Evolutionary conservation across 2,888 invertebrate species (phyloP).

Genomic region (Marronus borbonicus): DNA sequence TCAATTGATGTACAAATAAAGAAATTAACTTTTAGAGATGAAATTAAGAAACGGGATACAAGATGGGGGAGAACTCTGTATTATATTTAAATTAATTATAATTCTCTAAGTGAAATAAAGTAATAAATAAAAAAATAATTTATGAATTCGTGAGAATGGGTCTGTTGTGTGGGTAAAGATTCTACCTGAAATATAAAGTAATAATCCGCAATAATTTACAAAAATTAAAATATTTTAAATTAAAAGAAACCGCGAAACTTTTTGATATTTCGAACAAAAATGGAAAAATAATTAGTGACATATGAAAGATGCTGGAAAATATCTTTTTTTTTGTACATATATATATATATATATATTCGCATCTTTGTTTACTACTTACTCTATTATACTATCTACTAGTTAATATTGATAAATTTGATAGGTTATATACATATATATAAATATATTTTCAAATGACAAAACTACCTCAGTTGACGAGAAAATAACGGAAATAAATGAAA

Average conservation of each 20-base stretch:
- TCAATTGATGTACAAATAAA: slow-evolving; percentile 68
- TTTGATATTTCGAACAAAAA: slow-evolving; percentile 65
- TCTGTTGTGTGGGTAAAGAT: background rate
- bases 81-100: slow-evolving; percentile 40
- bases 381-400: slow-evolving; percentile 25
- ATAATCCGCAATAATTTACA: slow-evolving; percentile 67
- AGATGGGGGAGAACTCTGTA: slow-evolving; percentile 33
- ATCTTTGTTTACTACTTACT: background rate
- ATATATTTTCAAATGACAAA: slow-evolving; percentile 67
- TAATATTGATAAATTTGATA: slow-evolving; percentile 29
- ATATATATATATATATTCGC: slow-evolving; percentile 46
- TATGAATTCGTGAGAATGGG: background rate
- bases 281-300: slow-evolving; percentile 58
- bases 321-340: slow-evolving; percentile 60
- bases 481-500: slow-evolving; percentile 24
- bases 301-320: slow-evolving; percentile 58
- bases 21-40: slow-evolving; percentile 39
- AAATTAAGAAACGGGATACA: background rate
- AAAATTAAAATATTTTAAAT: slow-evolving; percentile 53
- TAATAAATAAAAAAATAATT: background rate
- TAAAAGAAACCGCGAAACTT: slow-evolving; percentile 58
- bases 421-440: slow-evolving; percentile 14
- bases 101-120: slow-evolving; percentile 10
- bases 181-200: slow-evolving; percentile 52
- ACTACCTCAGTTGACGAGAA: slow-evolving; percentile 68